Evolutionary conservation across 30 jellyfish, hydroid and myxozoan genomes (phyloP), one percentile per base, ranked within the genome.

Genomic region (Cassiopea andromeda): DNA sequence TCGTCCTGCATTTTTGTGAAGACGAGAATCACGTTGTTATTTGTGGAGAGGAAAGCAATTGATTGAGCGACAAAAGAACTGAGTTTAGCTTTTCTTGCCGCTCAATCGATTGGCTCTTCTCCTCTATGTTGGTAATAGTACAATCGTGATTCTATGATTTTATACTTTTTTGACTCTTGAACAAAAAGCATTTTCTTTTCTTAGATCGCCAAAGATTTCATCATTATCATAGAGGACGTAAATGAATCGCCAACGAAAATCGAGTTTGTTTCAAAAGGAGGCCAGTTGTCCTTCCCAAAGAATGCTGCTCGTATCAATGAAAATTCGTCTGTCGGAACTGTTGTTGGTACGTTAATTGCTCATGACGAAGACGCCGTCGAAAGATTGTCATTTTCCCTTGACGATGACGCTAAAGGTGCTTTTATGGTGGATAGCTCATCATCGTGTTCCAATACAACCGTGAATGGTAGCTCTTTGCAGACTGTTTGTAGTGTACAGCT

Each of bases 211-310:
- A 89, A 90, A 67, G 90, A 83, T 57, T 85, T 94, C 81, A 73
- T 50, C 17, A 90, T 94, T 6, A 38, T 73, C 0, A 70, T 94
- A n/a, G 84, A 87, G 60, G 92, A 94, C 60, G 92, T 94, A n/a
- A 94, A 94, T 75, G 98, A 94, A 82, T 82, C 97, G 7, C 98
- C 98, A 7, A 81, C 95, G 19, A 80, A 81, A 67, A 82, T 94
- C 46, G 94, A 84, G 13, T 9, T 94, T 9, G 87, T 88, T 1
- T 73, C 89, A 38, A 79, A 48, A 1, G 59, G 76, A 9, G 97
- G 97, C 85, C 90, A 83, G 73, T 47, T 68, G 54, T 16, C 82
- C 43, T 93, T 93, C 82, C 84, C 85, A 60, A 83, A 90, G 70
- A 83, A 94, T 81, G 47, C 76, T 44, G 94, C 98, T 13, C 69